Evolutionary conservation across 2,888 invertebrate genomes (phyloP).

Genomic region (Aromia moschata): DNA sequence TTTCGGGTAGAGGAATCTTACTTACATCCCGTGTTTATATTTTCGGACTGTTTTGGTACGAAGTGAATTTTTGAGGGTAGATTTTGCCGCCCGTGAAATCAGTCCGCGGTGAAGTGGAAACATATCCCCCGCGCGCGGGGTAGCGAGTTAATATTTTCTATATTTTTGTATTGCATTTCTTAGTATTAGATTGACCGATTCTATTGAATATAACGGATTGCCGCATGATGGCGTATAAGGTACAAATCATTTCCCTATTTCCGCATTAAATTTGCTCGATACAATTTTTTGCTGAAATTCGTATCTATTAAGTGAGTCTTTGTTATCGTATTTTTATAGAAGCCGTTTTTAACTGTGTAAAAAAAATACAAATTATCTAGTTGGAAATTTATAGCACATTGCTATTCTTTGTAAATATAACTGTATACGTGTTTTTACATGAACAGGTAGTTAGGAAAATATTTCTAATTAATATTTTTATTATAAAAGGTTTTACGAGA

Average conservation of each 20-base stretch:
- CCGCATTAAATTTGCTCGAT: neutral
- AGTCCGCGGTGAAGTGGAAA: neutral
- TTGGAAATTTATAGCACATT: constrained; percentile 47
- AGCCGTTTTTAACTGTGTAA: constrained; percentile 10
- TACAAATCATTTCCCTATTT: constrained; percentile 9
- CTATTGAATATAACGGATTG: neutral
- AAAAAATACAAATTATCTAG: constrained; percentile 3
- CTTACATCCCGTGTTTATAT: neutral
- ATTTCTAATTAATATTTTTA: constrained; percentile 38
- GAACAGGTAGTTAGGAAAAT: constrained; percentile 41
- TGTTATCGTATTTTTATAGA: constrained; percentile 18
- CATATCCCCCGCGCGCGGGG: constrained; percentile 6
- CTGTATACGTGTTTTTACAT: constrained; percentile 45
- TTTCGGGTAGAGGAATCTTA: neutral
- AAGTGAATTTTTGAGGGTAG: no score
- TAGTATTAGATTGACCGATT: neutral
- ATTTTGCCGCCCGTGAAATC: no score
- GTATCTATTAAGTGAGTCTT: neutral
- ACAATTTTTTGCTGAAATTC: constrained; percentile 3
- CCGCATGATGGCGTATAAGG: neutral
- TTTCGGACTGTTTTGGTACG: constrained; percentile 3
- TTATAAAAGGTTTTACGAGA: constrained; percentile 25
- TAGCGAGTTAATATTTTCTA: constrained; percentile 9
- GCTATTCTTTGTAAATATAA: constrained; percentile 48
- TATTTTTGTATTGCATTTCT: neutral